Conservation (phyloP, 2,888 invertebrate species). For the Tyria jacobaeae region DNA sequence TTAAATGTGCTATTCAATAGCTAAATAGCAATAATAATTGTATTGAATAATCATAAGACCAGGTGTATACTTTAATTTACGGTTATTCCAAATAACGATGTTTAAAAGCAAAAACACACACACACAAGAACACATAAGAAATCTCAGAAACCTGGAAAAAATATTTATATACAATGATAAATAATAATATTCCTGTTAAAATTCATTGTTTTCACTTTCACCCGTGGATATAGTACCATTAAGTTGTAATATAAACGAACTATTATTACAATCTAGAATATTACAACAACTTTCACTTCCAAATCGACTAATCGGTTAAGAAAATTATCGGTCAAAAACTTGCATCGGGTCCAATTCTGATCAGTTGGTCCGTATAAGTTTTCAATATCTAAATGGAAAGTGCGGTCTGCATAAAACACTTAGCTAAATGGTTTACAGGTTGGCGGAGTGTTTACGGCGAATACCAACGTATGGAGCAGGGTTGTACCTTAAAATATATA, state of each 20-base stretch:
- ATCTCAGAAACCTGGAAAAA: too few relatives aligned
- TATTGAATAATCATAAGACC: background rate
- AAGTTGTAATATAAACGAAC: background rate
- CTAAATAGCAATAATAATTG: background rate
- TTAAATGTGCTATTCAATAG: background rate
- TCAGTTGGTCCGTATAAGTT: constrained; percentile 60
- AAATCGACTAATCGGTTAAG: constrained; percentile 24
- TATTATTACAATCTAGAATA: background rate
- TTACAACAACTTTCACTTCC: background rate
- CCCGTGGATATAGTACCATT: too few relatives aligned
- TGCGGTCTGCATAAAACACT: constrained; percentile 72
- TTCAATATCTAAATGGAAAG: constrained; percentile 75
- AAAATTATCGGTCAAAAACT: constrained; percentile 43
- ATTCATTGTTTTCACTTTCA: too few relatives aligned
- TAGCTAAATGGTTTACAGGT: constrained; percentile 74
- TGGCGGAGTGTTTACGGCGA: constrained; percentile 59
- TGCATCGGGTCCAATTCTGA: constrained; percentile 47
- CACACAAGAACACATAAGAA: too few relatives aligned
- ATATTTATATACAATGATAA: too few relatives aligned
- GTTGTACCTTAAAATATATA: constrained; percentile 27
- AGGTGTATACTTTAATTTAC: too few relatives aligned
- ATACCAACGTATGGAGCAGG: constrained; percentile 34
- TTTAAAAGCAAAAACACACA: too few relatives aligned
- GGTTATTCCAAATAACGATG: too few relatives aligned
- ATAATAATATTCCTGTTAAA: too few relatives aligned